Conservation (phyloP, 2,113 vertebrate species). For the Columba janthina region DNA sequence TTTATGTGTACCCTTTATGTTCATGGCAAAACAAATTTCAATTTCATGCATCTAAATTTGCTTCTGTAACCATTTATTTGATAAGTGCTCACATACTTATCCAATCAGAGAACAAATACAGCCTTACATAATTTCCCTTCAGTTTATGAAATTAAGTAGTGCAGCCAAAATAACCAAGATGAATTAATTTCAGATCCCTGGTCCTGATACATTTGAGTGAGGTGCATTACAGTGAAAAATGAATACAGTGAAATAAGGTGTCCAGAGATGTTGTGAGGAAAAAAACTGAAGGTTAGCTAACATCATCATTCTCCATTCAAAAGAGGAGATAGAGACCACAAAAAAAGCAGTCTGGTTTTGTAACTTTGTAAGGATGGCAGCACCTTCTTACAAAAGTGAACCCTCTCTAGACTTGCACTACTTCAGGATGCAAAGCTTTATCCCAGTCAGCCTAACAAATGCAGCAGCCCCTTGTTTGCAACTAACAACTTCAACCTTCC, state of each 20-base stretch:
- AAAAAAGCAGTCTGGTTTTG: neutral
- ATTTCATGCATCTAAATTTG: slow-evolving; percentile 21
- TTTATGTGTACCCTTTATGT: neutral
- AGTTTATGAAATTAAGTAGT: neutral
- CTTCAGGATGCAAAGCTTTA: neutral
- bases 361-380: neutral
- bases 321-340: neutral
- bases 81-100: neutral
- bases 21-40: slow-evolving; percentile 27
- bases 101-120: slow-evolving; percentile 4
- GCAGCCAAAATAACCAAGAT: neutral
- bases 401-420: neutral
- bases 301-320: neutral
- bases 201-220: neutral
- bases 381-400: neutral
- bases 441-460: neutral
- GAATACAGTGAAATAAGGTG: neutral
- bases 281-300: neutral
- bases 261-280: neutral
- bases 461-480: neutral
- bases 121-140: neutral
- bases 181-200: neutral
- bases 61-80: neutral
- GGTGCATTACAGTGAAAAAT: neutral
- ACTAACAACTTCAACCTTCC: neutral